Percentiles rank a stretch among this genome's conserved stretches.
Evolutionary conservation across 2,113 vertebrate genomes (phyloP).

Genomic region (Nicator chloris): DNA sequence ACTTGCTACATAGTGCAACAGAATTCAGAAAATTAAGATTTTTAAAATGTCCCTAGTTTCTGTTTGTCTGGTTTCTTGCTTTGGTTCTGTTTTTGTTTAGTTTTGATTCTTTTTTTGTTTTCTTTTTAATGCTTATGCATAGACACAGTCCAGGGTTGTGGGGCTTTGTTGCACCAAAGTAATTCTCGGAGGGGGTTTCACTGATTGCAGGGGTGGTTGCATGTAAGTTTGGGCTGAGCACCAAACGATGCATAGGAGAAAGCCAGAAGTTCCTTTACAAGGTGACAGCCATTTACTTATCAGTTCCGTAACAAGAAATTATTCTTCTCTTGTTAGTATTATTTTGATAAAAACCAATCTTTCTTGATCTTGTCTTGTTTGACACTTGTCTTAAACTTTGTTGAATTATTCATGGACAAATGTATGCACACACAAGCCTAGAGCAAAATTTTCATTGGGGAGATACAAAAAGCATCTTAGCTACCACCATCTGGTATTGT

Average conservation of each 20-base stretch:
- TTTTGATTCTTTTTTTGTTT: not conserved
- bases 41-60: not conserved
- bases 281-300: not conserved
- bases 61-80: not conserved
- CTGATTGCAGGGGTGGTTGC: not conserved
- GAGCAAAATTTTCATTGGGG: not conserved
- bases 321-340: not conserved
- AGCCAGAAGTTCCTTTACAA: not conserved
- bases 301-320: not conserved
- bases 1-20: not conserved
- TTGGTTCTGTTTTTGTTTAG: not conserved
- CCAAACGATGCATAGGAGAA: not conserved
- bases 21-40: not conserved
- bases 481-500: not conserved
- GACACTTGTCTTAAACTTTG: not conserved
- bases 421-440: not conserved
- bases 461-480: not conserved
- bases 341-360: not conserved
- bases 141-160: not conserved
- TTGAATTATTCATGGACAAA: not conserved
- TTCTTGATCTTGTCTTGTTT: not conserved
- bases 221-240: not conserved
- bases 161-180: not conserved
- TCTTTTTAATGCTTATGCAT: not conserved
- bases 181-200: not conserved